Evolutionary conservation across 2,113 vertebrate genomes (phyloP), one percentile per base, ranked within the genome.

Genomic region (Trematomus loennbergii): DNA sequence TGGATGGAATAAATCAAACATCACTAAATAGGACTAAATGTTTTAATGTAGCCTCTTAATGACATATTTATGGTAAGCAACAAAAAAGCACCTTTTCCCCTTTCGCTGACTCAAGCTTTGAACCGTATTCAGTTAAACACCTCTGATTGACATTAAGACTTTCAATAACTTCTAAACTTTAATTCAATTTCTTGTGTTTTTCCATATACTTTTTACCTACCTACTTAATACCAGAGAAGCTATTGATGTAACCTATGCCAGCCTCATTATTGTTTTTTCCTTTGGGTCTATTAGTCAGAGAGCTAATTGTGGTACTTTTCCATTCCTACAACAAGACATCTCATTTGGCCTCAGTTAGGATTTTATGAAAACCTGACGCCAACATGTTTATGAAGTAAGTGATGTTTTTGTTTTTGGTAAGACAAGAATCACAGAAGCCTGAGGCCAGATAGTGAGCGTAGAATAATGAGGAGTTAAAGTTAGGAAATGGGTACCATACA

Each of bases 401-500:
- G 75, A 82, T 83, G 80, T 83, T 86, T 72, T 25, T 85, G 76
- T 80, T 80, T 78, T 75, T 50, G 46, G 79, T 57, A 78, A 79
- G 62, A 71, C 54, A 78, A 64, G 59, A 83, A 74, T 87, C 54
- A 78, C 52, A 80, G 80, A 85, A 74, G 64, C 82, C 75, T 25
- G 46, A 45, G 63, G 83, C 74, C 59, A 70, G 66, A 72, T 61
- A 63, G 12, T 29, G 79, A 82, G 60, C 33, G 61, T 22, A 57
- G 50, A 91, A 72, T 89, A 88, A 88, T 87, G 87, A 88, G 78
- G 67, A 75, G 77, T 81, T 81, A 58, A 74, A 84, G 54, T 62
- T 73, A 71, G 85, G 72, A 90, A 89, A 90, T 88, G 45, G 77
- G 79, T 74, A 72, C 79, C 76, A 85, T 75, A 43, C 78, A 73